A percentile compares a stretch with the other conserved stretches of the same genome.
Evolutionary conservation across 2,888 invertebrate species (phyloP).

Genomic region (Ophion obscuratus): DNA sequence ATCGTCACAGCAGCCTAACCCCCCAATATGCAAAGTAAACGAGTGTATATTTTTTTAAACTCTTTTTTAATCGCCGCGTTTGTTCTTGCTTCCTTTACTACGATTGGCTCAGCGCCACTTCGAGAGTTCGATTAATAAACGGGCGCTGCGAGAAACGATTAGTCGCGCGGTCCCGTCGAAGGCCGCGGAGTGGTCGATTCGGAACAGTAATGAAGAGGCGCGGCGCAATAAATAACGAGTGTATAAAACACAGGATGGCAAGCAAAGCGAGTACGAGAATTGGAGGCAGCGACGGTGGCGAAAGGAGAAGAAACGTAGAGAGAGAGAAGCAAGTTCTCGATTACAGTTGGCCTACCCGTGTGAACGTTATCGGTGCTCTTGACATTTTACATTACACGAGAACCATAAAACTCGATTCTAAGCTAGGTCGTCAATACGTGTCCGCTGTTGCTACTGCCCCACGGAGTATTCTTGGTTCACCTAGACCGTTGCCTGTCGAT

Average conservation of each 20-base stretch:
- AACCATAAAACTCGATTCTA: neutral
- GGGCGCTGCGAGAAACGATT: slow-evolving; percentile 21
- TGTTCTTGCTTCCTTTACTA: neutral
- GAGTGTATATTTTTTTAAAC: too few relatives aligned
- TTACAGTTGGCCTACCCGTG: slow-evolving; percentile 2
- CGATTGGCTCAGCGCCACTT: neutral
- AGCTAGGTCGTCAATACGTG: neutral
- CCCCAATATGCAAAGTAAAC: too few relatives aligned
- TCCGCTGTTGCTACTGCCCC: neutral
- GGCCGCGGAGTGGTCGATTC: slow-evolving; percentile 6
- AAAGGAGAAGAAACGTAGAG: slow-evolving; percentile 12
- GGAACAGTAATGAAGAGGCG: slow-evolving; percentile 13
- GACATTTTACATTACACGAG: slow-evolving; percentile 42
- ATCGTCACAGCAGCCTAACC: too few relatives aligned
- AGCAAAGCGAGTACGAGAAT: too few relatives aligned
- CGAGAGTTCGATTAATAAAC: slow-evolving; percentile 9
- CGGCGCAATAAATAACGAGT: slow-evolving; percentile 24
- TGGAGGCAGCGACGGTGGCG: neutral
- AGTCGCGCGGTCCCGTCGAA: slow-evolving; percentile 20
- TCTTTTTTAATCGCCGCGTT: too few relatives aligned
- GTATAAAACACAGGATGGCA: too few relatives aligned
- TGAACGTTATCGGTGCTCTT: slow-evolving; percentile 39
- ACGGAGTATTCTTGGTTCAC: neutral
- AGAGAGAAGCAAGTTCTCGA: neutral
- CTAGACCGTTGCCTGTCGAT: neutral